phyloP scores from a whole-genome alignment of 2,797 vertebrate species.

The Ptychobarbus kaznakovi region DNA sequence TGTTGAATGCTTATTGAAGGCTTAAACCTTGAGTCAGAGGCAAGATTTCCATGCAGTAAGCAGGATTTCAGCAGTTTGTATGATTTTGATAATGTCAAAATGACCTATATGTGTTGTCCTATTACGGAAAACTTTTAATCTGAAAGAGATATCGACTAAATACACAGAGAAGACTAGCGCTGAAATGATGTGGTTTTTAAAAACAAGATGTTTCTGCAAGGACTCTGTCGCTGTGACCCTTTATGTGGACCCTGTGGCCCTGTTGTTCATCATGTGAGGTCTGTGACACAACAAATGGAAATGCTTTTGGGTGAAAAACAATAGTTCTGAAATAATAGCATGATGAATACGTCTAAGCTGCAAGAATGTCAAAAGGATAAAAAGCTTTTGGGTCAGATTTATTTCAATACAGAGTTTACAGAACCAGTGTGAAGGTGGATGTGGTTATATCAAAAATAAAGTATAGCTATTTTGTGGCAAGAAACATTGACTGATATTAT shows the following conservation, averaged over 20 bases:
- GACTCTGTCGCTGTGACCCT: conserved; percentile 2
- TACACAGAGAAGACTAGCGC: background rate
- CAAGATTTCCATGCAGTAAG: background rate
- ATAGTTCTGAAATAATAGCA: conserved; percentile 19
- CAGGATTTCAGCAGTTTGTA: background rate
- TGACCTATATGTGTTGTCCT: background rate
- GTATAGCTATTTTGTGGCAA: background rate
- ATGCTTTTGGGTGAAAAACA: background rate
- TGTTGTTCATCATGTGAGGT: background rate
- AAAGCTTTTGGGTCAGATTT: background rate
- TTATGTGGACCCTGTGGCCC: background rate
- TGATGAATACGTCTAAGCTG: background rate
- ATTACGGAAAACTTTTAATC: background rate
- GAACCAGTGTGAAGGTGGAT: background rate
- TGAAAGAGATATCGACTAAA: background rate
- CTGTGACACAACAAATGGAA: background rate
- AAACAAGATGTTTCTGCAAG: background rate
- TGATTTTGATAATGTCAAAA: background rate
- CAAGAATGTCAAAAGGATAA: background rate
- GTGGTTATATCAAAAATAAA: background rate
- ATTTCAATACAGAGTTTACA: background rate
- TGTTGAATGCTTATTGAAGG: conserved; percentile 25
- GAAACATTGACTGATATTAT: background rate
- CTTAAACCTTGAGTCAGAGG: background rate
- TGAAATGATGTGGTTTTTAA: background rate